Base-by-base conservation (phyloP, 2,113 vertebrate species). In the Pyrgilauda ruficollis region DNA sequence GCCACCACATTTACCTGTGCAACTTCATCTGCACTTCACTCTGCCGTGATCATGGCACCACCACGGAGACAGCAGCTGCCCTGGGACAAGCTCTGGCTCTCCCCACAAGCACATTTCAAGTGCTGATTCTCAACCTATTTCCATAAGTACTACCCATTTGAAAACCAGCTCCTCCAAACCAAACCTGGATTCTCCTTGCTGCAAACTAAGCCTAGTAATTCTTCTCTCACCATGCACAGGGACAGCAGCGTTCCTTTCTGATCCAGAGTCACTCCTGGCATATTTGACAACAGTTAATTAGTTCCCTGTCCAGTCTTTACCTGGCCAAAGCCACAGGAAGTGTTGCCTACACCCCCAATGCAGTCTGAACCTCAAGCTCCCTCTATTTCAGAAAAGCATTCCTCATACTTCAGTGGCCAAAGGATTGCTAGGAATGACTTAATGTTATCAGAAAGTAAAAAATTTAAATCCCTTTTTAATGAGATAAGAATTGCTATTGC, bases 381-480 rank as follows among this genome's bases (percentile, higher is more conserved):
- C 24, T 31, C 22, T 61, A 14, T 52, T 47, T 84, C 28, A 75
- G 27, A 58, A 94, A 72, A 89, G 37, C 64, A 74, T 64, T 90
- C 53, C 41, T 85, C 70, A n/a, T 69, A 66, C 53, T 53, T 81
- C 27, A 27, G 33, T 24, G 62, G 62, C 69, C 69, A 75, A 58
- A 74, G 37, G 35, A 79, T 59, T 77, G 78, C 79, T 72, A 49
- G 55, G 66, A 89, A 79, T 79, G 79, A 94, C 64, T 95, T 90
- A 39, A 83, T 37, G 31, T 75, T 50, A 90, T 66, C 81, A 84
- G 86, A 93, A 87, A 76, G 28, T 18, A 58, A 89, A 94, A 84
- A 39, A 75, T 1, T 41, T 75, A 80, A 95, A 94, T 74, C 84
- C 63, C 35, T 39, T 82, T 96, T 87, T 94, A 96, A 97, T 72